Conservation (phyloP, 1,140 invertebrate species). For the Idris sp. region DNA sequence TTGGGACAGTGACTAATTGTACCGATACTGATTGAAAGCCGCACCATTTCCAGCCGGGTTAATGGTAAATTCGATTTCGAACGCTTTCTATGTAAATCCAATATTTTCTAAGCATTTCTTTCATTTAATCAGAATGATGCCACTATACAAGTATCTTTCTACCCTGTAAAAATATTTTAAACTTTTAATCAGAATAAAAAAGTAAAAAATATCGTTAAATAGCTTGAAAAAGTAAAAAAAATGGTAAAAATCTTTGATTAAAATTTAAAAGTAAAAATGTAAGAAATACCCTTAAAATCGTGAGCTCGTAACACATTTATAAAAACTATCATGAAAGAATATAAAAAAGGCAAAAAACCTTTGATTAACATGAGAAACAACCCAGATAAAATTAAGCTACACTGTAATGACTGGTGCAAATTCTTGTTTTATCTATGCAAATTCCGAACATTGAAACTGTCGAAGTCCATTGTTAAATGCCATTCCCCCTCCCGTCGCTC, state of each 20-base stretch:
- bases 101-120: conserved; percentile 22
- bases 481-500: conserved; percentile 75
- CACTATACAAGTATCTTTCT: no score
- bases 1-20: conserved; percentile 66
- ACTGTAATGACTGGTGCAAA: conserved; percentile 34
- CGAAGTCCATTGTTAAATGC: conserved; percentile 26
- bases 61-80: conserved; percentile 66
- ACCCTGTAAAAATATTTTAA: no score
- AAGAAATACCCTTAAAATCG: no score
- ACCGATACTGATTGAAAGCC: conserved; percentile 63
- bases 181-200: no score
- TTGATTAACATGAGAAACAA: no score
- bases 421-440: conserved; percentile 51
- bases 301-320: no score
- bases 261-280: no score
- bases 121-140: conserved; percentile 40
- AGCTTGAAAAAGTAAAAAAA: neutral
- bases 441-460: conserved; percentile 32
- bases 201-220: no score
- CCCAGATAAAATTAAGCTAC: conserved; percentile 6
- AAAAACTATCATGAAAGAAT: no score
- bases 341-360: no score
- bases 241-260: no score
- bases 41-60: conserved; percentile 35
- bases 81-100: conserved; percentile 35